phyloP scores from a whole-genome alignment of 2,888 invertebrate genomes.

The Drosophila parthenogenetica region DNA sequence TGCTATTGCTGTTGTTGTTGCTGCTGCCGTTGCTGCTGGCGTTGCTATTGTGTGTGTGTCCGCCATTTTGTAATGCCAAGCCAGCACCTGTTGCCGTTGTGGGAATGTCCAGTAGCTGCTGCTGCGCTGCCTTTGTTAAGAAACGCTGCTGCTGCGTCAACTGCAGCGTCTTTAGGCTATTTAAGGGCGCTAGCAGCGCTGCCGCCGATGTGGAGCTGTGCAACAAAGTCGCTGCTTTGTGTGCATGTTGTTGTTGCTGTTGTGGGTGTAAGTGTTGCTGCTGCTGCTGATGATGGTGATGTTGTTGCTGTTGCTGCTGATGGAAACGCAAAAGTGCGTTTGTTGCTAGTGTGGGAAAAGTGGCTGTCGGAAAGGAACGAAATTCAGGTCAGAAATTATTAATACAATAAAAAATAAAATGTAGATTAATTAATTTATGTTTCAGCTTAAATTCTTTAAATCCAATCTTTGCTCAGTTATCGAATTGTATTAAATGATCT shows the following conservation, averaged over 20 bases:
- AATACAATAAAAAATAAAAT: background rate
- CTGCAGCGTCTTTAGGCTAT: conserved; percentile 79
- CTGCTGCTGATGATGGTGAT: conserved; percentile 31
- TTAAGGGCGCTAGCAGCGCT: conserved; percentile 76
- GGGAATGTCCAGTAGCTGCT: conserved; percentile 71
- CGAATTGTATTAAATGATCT: too few relatives aligned
- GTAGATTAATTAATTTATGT: background rate
- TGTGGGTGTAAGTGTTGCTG: conserved; percentile 46
- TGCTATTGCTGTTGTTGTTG: conserved; percentile 29
- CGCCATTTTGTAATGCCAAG: conserved; percentile 42
- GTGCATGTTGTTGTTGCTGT: conserved; percentile 50
- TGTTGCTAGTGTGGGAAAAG: conserved; percentile 71
- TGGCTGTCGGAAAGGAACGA: conserved; percentile 29
- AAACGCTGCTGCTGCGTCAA: conserved; percentile 72
- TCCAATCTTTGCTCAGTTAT: background rate
- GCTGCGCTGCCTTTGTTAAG: conserved; percentile 64
- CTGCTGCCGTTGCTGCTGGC: conserved; percentile 12
- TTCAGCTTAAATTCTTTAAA: background rate
- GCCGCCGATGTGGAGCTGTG: conserved; percentile 55
- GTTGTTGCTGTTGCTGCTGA: conserved; percentile 64
- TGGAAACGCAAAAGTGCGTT: conserved; percentile 78
- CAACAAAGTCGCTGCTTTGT: conserved; percentile 60
- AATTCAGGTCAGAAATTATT: background rate
- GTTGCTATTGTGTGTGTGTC: conserved; percentile 35
- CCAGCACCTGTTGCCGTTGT: conserved; percentile 39